Base-by-base conservation (phyloP, 2,888 invertebrate species). In the Dicyrtomina minuta region DNA sequence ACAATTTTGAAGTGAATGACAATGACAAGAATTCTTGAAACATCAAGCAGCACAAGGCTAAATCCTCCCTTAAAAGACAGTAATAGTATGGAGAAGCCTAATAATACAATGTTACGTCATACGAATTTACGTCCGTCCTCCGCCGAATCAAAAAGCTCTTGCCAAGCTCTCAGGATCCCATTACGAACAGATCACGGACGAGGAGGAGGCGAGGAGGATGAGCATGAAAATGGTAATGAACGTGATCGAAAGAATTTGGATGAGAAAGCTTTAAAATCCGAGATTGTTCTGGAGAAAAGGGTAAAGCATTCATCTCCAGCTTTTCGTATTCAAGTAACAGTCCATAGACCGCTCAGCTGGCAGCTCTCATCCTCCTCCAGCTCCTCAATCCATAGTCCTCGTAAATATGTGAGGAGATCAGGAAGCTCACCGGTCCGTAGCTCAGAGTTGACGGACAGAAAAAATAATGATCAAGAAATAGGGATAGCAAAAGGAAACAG, bases 341-440 rank as follows among this genome's bases (percentile, higher is more conserved):
- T 74, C 60, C 74, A 74, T 66, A 65, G 70, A 26, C 74, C 74
- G 33, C 70, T 74, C 13, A 72, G 69, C 66, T 74, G 74, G 74
- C 70, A 72, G 60, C 62, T 71, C 12, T 69, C 71, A 22, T 59
- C 72, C n/a, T 66, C 71, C 15, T 62, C 67, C 17, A 61, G 66
- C 5, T 67, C 71, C 6, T 43, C 68, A 12, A 46, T 26, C 8
- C 65, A 39, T 41, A 39, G 22, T 43, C 65, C 65, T n/a, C 51
- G 65, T 13, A 65, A 65, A 22, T 26, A 41, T 43, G 51, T 53
- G 13, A 17, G 41, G 24, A 10, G 53, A 60, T 60, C 60, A 8
- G 60, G 44, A 24, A 44, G 44, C 24, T 60, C 60, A 60, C 46
- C 46, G 8, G 26, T 41, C 6, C 44, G 61, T 26, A 33, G 62